These are phyloP conservation scores for Scaptomyza graminum DNA, from an alignment of 1,140 invertebrate species.

Conservation along the genomic window DNA sequence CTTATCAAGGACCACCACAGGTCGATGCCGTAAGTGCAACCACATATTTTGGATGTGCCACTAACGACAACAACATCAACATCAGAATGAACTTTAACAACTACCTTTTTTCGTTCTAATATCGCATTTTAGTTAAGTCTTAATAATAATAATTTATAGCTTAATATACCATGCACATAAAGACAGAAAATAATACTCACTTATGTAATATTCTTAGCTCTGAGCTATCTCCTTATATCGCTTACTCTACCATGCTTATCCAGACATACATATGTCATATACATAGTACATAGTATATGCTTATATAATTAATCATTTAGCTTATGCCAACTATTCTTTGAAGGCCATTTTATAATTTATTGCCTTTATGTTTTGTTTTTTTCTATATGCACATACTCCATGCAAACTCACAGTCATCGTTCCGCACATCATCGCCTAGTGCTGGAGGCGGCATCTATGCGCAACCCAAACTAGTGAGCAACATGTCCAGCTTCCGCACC, in stretches of 20 bases:
- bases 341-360: conserved; percentile 48
- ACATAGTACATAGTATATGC: neutral
- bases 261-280: neutral
- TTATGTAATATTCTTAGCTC: no score
- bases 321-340: neutral
- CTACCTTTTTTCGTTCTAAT: conserved; percentile 28
- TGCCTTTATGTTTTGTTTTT: conserved; percentile 31
- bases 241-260: conserved; percentile 8
- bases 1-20: conserved; percentile 60
- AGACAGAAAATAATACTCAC: neutral
- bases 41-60: conserved; percentile 23
- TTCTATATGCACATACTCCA: conserved; percentile 18
- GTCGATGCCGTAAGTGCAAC: conserved; percentile 75
- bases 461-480: conserved; percentile 79
- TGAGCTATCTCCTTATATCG: no score
- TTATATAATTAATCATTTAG: neutral
- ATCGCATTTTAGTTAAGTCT: conserved; percentile 19
- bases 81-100: neutral
- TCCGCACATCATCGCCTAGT: conserved; percentile 78
- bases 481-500: conserved; percentile 83
- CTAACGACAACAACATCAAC: conserved; percentile 49
- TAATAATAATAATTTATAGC: conserved; percentile 9
- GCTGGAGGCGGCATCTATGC: conserved; percentile 75
- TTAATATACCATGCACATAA: neutral
- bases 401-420: conserved; percentile 68